phyloP scores from a whole-genome alignment of 2,888 invertebrate species.

The Drosophila vallismaia region DNA sequence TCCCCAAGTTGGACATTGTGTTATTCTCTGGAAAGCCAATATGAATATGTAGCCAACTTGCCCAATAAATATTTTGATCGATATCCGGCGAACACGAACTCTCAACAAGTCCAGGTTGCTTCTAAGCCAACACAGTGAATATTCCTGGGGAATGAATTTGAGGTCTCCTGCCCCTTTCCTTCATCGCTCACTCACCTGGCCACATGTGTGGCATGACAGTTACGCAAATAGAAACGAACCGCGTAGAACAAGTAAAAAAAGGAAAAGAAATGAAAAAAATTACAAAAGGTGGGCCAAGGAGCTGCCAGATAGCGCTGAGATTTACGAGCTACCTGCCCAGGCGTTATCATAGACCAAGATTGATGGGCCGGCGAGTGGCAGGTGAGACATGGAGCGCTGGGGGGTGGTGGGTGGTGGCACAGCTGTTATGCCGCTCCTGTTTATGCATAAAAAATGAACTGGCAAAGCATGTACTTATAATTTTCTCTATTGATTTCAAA shows the following conservation, averaged over 20 bases:
- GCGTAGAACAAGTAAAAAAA: conserved; percentile 37
- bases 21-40: conserved; percentile 14
- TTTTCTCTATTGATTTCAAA: conserved; percentile 26
- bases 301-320: conserved; percentile 64
- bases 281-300: conserved; percentile 28
- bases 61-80: conserved; percentile 40
- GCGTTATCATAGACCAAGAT: conserved; percentile 72
- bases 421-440: conserved; percentile 37
- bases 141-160: conserved; percentile 49
- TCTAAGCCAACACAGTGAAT: conserved; percentile 11
- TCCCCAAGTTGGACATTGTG: background rate
- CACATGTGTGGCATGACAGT: conserved; percentile 74
- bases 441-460: conserved; percentile 72
- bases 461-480: conserved; percentile 51
- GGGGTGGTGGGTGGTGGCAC: conserved; percentile 6
- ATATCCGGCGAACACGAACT: conserved; percentile 34
- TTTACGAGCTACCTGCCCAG: conserved; percentile 74
- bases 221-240: conserved; percentile 68
- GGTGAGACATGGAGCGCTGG: conserved; percentile 18
- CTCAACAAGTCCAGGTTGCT: conserved; percentile 21
- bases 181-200: conserved; percentile 41
- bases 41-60: conserved; percentile 38
- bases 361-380: conserved; percentile 63
- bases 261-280: background rate
- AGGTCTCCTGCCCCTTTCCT: conserved; percentile 23